These are phyloP conservation scores for silkworm (Bombyx mori) DNA, from an alignment of 1,140 invertebrate genomes.

Conservation along the genomic window ASM3026992v2 NC_085129.1:7240001-7240500, in stretches of 20 bases:
- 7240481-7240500: slow-evolving; percentile 55
- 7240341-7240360: slow-evolving; percentile 37
- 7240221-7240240: background rate
- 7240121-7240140: too few relatives aligned
- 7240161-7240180: too few relatives aligned
- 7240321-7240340: slow-evolving; percentile 63
- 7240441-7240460: slow-evolving; percentile 59
- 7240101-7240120: too few relatives aligned
- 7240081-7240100: too few relatives aligned
- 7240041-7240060: too few relatives aligned
- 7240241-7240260: slow-evolving; percentile 18
- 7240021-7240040: too few relatives aligned
- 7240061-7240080: too few relatives aligned
- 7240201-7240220: too few relatives aligned
- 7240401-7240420: slow-evolving; percentile 77
- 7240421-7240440: slow-evolving; percentile 75
- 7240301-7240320: slow-evolving; percentile 50
- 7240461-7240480: slow-evolving; percentile 34
- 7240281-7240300: slow-evolving; percentile 39
- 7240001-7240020: too few relatives aligned
- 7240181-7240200: too few relatives aligned
- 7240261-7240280: slow-evolving; percentile 47
- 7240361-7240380: slow-evolving; percentile 69
- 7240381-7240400: slow-evolving; percentile 74
- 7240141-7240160: too few relatives aligned